Conservation (phyloP, 2,888 invertebrate species). For the Apotomis turbidana region DNA sequence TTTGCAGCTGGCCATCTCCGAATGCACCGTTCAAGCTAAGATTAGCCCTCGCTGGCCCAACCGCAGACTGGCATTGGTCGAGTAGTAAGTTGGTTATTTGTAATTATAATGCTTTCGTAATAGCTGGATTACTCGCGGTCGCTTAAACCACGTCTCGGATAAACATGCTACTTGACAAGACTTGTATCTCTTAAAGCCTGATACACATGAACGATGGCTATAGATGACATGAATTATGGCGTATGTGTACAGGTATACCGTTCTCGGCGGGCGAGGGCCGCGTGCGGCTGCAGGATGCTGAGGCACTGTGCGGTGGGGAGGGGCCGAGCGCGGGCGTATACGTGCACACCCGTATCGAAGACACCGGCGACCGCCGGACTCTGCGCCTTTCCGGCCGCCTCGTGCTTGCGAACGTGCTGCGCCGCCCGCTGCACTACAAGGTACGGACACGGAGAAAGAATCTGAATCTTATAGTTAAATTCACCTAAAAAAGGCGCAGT, state of each 20-base stretch:
- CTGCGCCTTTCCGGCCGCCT: constrained; percentile 65
- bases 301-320: constrained; percentile 41
- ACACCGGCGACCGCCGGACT: constrained; percentile 52
- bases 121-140: too few relatives aligned
- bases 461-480: too few relatives aligned
- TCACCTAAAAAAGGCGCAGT: too few relatives aligned
- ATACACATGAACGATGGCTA: too few relatives aligned
- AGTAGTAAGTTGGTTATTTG: constrained; percentile 56
- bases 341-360: constrained; percentile 57
- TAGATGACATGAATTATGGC: background rate
- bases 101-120: too few relatives aligned
- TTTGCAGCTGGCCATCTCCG: constrained; percentile 68
- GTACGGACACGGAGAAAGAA: constrained; percentile 46
- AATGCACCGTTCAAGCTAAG: constrained; percentile 60
- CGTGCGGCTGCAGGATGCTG: constrained; percentile 55
- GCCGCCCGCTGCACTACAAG: constrained; percentile 62
- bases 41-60: constrained; percentile 59
- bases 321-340: constrained; percentile 47
- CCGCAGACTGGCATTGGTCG: constrained; percentile 69
- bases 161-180: too few relatives aligned
- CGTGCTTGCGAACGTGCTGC: constrained; percentile 66
- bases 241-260: constrained; percentile 55
- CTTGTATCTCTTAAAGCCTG: too few relatives aligned
- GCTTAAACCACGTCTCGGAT: too few relatives aligned
- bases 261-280: constrained; percentile 57